A percentile compares a stretch with the other conserved stretches of the same genome.
Conservation (phyloP, 2,113 vertebrate genomes). For the Gila orcuttii region DNA sequence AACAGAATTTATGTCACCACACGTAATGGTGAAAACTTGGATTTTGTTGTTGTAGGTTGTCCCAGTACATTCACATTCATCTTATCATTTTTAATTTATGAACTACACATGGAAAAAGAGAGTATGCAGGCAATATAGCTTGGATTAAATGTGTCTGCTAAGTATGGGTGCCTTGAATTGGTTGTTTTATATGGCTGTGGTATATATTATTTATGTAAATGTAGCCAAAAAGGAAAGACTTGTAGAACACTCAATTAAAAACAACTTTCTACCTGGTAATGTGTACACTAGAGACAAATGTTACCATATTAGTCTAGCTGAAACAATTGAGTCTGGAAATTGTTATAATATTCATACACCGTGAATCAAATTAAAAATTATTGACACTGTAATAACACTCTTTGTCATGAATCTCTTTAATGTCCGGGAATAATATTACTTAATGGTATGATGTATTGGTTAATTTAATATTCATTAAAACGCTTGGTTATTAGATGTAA, state of each 20-base stretch:
- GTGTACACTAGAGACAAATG: constrained; percentile 23
- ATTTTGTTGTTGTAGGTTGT: not conserved
- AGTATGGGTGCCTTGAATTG: constrained; percentile 80
- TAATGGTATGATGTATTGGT: not conserved
- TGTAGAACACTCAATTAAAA: constrained; percentile 41
- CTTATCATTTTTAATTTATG: constrained; percentile 54
- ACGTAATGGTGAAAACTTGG: constrained; percentile 43
- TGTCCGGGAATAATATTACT: not conserved
- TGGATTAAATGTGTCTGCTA: constrained; percentile 58
- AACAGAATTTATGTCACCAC: constrained; percentile 36
- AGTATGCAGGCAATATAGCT: constrained; percentile 29
- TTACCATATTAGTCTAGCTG: constrained; percentile 10
- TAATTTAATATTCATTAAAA: not conserved
- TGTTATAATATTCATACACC: constrained; percentile 32
- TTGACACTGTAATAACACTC: constrained; percentile 24
- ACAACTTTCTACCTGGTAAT: constrained; percentile 34
- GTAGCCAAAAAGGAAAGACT: constrained; percentile 43
- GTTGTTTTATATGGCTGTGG: constrained; percentile 69
- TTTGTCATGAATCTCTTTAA: constrained; percentile 2
- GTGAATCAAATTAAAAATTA: constrained; percentile 44
- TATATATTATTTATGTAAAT: constrained; percentile 64
- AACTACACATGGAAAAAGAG: constrained; percentile 37
- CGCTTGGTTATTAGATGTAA: not conserved
- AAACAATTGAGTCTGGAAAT: constrained; percentile 26
- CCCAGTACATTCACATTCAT: not conserved